Evolutionary conservation across 64 coral and sea anemone species (phyloP).

Genomic region (Montipora efflorescens): DNA sequence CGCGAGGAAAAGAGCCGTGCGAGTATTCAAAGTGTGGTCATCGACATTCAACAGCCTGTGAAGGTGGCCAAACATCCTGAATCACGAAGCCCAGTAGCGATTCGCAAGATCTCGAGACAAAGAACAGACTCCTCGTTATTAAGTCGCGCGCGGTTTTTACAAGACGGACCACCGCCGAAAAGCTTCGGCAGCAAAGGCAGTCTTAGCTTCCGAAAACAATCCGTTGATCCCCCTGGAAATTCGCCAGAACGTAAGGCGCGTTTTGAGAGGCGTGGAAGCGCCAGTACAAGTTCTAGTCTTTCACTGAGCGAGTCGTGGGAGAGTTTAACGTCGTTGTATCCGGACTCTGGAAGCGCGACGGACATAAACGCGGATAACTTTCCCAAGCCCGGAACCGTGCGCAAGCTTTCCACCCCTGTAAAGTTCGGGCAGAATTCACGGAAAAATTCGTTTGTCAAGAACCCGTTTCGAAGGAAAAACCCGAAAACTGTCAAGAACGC

Average conservation of each 20-base stretch:
- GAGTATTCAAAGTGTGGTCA: constrained; percentile 82
- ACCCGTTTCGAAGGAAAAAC: constrained; percentile 86
- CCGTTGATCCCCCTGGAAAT: neutral
- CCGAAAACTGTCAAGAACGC: constrained; percentile 88
- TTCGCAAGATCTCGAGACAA: constrained; percentile 49
- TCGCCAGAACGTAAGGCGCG: neutral
- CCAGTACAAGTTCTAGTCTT: constrained; percentile 76
- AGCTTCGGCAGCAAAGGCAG: constrained; percentile 46
- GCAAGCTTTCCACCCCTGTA: constrained; percentile 5
- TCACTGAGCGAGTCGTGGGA: constrained; percentile 87
- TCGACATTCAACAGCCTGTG: constrained; percentile 32
- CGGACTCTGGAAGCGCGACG: constrained; percentile 69
- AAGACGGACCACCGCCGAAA: constrained; percentile 80
- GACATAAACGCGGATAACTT: constrained; percentile 48
- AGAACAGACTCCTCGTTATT: constrained; percentile 81
- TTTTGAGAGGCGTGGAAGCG: constrained; percentile 31
- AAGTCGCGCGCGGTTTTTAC: constrained; percentile 39
- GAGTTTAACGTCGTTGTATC: constrained; percentile 72
- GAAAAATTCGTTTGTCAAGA: constrained; percentile 43
- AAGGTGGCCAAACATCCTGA: constrained; percentile 15
- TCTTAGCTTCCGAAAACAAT: neutral
- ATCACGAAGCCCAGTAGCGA: constrained; percentile 37
- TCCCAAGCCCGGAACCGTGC: constrained; percentile 19
- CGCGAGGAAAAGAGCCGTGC: constrained; percentile 93
- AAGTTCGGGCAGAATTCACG: constrained; percentile 15